A percentile compares a stretch with the other conserved stretches of the same genome.
These are phyloP conservation scores for Notolepis coatsorum DNA, from an alignment of 2,797 vertebrate genomes.

Conservation along the genomic window DNA sequence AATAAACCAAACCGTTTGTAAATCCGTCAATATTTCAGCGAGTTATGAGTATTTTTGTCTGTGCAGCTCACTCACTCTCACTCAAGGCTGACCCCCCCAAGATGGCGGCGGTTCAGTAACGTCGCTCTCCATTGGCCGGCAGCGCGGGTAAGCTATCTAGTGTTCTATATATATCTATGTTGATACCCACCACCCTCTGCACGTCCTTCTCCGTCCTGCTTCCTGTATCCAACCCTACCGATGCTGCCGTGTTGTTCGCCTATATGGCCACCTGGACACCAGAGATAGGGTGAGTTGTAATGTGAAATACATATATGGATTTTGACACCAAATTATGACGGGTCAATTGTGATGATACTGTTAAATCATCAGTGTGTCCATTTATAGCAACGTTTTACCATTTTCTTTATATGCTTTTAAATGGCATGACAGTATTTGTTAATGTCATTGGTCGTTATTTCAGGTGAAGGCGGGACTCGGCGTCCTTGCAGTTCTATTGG, in stretches of 20 bases:
- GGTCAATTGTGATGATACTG: background rate
- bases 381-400: background rate
- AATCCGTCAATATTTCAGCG: no score
- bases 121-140: no score
- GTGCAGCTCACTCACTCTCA: no score
- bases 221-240: slow-evolving; percentile 91
- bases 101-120: no score
- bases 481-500: slow-evolving; percentile 86
- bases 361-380: background rate
- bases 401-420: background rate
- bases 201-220: slow-evolving; percentile 94
- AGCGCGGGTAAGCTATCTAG: no score
- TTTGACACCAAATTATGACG: no score
- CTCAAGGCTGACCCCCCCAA: no score
- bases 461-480: slow-evolving; percentile 94
- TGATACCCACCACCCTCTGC: slow-evolving; percentile 91
- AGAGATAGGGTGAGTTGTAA: slow-evolving; percentile 89
- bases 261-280: slow-evolving; percentile 91
- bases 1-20: no score
- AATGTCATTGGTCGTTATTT: slow-evolving; percentile 13
- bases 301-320: background rate
- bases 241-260: slow-evolving; percentile 91
- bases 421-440: background rate
- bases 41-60: no score
- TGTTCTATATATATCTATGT: no score